phyloP scores from a whole-genome alignment of 2,888 invertebrate species.

The Steinernema carpocapsae region DNA sequence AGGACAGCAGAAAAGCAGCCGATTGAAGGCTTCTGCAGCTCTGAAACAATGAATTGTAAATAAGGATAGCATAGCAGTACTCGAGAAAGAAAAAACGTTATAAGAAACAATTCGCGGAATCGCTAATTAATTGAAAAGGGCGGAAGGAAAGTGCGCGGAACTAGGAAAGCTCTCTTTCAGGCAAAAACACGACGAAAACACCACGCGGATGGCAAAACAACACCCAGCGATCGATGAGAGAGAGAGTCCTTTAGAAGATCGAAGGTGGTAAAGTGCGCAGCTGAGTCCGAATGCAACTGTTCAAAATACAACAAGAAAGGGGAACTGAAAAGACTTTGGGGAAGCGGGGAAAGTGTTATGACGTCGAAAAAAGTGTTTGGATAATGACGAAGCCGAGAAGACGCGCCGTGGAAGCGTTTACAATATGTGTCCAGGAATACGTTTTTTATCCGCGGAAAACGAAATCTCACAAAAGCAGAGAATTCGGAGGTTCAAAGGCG shows the following conservation, averaged over 20 bases:
- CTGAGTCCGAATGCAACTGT: neutral
- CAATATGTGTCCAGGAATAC: neutral
- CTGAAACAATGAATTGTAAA: constrained; percentile 74
- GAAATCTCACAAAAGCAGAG: neutral
- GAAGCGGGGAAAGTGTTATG: neutral
- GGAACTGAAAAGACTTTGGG: neutral
- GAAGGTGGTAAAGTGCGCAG: neutral
- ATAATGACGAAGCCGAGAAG: constrained; percentile 15
- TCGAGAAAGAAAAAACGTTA: neutral
- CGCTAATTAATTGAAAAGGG: neutral
- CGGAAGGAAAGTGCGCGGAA: neutral
- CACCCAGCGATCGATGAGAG: neutral
- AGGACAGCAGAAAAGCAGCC: constrained; percentile 90
- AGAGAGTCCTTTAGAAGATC: constrained; percentile 1
- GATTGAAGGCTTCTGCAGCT: constrained; percentile 92
- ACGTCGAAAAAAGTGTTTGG: neutral
- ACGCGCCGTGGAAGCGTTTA: neutral
- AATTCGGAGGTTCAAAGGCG: neutral
- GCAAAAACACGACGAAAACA: neutral
- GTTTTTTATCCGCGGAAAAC: neutral
- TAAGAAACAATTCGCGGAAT: neutral
- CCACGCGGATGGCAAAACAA: neutral
- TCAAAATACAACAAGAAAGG: neutral
- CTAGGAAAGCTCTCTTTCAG: neutral
- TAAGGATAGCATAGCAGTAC: neutral